Evolutionary conservation across 2,797 vertebrate species (phyloP).

Genomic region (Schizopygopsis pylzovi): DNA sequence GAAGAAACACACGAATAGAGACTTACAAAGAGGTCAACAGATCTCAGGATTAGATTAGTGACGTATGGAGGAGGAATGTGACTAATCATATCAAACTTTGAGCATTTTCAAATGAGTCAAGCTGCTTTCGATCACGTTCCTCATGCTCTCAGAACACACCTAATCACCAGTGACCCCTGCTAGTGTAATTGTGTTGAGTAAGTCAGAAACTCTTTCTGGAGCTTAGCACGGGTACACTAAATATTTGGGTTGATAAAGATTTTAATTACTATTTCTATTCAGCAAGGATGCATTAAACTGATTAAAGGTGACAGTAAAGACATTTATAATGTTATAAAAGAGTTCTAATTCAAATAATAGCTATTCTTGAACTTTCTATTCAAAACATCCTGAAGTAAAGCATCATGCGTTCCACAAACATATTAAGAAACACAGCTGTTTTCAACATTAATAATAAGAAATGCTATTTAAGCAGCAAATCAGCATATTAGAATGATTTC

Average conservation of each 20-base stretch:
- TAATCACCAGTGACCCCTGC: neutral
- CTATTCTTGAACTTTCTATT: too few species aligned
- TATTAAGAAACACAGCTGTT: neutral
- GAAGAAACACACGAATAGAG: slow-evolving; percentile 2
- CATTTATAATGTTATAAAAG: neutral
- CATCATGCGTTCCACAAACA: neutral
- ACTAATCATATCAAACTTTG: slow-evolving; percentile 36
- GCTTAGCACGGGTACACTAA: neutral
- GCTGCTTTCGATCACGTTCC: slow-evolving; percentile 2
- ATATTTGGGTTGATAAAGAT: neutral
- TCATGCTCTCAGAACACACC: neutral
- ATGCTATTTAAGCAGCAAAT: neutral
- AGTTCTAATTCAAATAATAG: neutral
- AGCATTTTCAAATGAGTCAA: slow-evolving; percentile 23
- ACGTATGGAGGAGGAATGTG: slow-evolving; percentile 39
- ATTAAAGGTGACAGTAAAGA: neutral
- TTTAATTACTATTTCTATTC: neutral
- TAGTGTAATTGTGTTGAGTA: neutral
- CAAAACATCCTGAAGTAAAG: neutral
- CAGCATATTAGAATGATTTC: neutral
- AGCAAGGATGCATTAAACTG: neutral
- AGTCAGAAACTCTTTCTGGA: neutral
- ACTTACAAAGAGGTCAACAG: slow-evolving; percentile 6
- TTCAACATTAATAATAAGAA: neutral
- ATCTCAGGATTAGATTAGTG: slow-evolving; percentile 19